Percentiles rank a stretch among this genome's conserved stretches.
phyloP scores from a whole-genome alignment of 1,140 invertebrate genomes.

The Planococcus citri region DNA sequence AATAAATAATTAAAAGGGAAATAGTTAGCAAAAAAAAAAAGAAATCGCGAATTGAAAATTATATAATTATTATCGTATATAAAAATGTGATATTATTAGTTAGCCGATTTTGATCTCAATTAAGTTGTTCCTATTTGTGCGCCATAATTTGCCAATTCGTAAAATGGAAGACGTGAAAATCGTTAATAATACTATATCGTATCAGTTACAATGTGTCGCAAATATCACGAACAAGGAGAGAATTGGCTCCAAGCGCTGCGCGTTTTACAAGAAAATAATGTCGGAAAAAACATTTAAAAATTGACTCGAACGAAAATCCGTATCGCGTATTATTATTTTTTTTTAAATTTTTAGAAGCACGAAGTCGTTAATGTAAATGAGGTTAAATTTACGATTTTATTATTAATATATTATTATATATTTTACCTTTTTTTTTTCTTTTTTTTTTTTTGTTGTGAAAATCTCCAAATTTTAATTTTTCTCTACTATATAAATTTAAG shows the following conservation, averaged over 20 bases:
- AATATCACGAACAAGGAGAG: neutral
- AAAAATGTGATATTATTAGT: conserved; percentile 8
- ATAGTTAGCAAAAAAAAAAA: too few relatives aligned
- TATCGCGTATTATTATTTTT: neutral
- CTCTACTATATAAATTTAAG: neutral
- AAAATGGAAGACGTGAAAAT: neutral
- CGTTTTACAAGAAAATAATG: neutral
- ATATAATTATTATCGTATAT: neutral
- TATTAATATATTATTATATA: too few relatives aligned
- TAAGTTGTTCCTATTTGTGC: neutral
- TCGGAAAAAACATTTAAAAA: neutral
- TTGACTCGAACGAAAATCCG: neutral
- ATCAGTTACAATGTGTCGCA: neutral
- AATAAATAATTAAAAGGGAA: too few relatives aligned
- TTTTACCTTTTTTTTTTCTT: too few relatives aligned
- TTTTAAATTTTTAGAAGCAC: neutral
- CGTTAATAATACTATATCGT: too few relatives aligned
- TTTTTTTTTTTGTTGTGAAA: neutral
- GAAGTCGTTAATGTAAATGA: conserved; percentile 1
- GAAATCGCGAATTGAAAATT: neutral
- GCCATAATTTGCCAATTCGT: neutral
- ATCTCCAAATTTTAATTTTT: neutral
- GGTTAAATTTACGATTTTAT: neutral
- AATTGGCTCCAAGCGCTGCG: neutral
- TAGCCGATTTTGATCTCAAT: conserved; percentile 3